A percentile compares a stretch with the other conserved stretches of the same genome.
Conservation (phyloP, 2,888 invertebrate genomes). For the Phyto melanocephala region DNA sequence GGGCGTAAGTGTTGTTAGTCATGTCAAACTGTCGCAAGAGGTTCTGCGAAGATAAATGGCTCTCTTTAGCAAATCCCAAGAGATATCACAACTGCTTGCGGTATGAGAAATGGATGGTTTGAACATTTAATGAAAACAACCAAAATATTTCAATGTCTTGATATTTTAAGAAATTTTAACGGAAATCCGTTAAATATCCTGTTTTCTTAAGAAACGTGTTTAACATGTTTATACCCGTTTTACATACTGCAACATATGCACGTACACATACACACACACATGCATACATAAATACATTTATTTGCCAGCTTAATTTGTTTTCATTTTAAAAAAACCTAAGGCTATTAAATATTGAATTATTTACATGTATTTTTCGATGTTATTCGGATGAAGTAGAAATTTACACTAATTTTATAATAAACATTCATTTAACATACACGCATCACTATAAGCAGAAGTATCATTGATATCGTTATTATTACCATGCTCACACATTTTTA, state of each 20-base stretch:
- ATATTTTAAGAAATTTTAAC: conserved; percentile 38
- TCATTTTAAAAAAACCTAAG: conserved; percentile 36
- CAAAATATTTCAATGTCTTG: conserved; percentile 20
- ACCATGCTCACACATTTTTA: neutral
- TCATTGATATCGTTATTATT: neutral
- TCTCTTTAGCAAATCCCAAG: conserved; percentile 73
- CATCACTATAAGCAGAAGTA: neutral
- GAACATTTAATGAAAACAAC: conserved; percentile 22
- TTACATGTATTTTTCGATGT: conserved; percentile 1
- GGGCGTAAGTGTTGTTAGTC: conserved; percentile 59
- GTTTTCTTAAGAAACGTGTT: conserved; percentile 43
- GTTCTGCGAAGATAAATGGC: conserved; percentile 78
- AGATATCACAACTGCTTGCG: conserved; percentile 5
- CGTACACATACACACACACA: no score
- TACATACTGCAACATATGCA: no score
- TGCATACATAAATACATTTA: no score
- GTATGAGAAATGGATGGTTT: neutral
- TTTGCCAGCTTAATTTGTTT: neutral
- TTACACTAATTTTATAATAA: conserved; percentile 51
- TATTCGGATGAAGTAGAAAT: conserved; percentile 12
- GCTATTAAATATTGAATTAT: conserved; percentile 59
- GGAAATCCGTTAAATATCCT: conserved; percentile 65
- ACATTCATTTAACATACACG: conserved; percentile 41
- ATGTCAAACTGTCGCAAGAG: conserved; percentile 69
- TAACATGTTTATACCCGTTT: neutral